Evolutionary conservation across 2,888 invertebrate genomes (phyloP), one percentile per base, ranked within the genome.

Genomic region (Pogonocherus hispidulus): DNA sequence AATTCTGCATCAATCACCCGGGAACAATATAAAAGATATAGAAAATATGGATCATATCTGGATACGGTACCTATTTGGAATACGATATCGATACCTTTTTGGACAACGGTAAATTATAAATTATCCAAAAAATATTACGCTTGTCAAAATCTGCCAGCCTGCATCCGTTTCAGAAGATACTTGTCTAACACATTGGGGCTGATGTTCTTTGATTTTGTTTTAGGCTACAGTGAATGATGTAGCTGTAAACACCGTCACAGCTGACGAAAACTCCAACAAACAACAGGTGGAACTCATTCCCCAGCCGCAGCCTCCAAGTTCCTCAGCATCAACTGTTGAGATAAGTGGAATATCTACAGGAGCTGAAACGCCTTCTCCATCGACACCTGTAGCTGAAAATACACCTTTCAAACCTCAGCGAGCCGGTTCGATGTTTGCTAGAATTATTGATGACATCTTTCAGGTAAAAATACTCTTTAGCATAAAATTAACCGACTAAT

Each of bases 391-490:
- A 0, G 60, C 63, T 3, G 75, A 76, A 8, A 73, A 76, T 18
- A 70, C 79, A 9, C 78, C 78, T 14, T 81, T 82, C 60, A 81
- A 81, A 69, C 83, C 80, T 2, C 82, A 77, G 65, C 71, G 80
- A 57, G 78, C 82, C n/a, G 81, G 82, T 55, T 79, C 81, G 0
- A 79, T 80, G 76, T 83, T 84, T 64, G 81, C 84, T 9, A 78
- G 84, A 63, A 77, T 84, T 46, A 84, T 84, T 44, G 84, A 84
- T 67, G 84, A 84, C 55, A 83, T 84, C 59, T 84, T 84, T 59
- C 83, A 84, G 73, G 84, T 84, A 76, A 77, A 14, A 4, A 70
- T n/a, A n/a, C n/a, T n/a, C n/a, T n/a, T n/a, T n/a, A n/a, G n/a
- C n/a, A n/a, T n/a, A n/a, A n/a, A n/a, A n/a, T n/a, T n/a, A n/a